Conservation (phyloP, 2,797 vertebrate species). For the Adrianichthys oophorus region DNA sequence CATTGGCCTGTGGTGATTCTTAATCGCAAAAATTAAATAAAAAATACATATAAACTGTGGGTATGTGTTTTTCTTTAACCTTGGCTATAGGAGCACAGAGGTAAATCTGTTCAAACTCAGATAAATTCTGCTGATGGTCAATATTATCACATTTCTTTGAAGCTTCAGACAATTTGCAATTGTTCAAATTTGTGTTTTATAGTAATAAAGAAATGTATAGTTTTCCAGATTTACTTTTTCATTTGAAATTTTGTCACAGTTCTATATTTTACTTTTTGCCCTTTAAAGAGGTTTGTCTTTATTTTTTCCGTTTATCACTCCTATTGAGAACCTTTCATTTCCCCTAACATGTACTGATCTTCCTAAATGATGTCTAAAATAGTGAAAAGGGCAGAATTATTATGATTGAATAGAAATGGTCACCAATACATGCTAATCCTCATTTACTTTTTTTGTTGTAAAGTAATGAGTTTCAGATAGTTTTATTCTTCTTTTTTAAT, state of each 20-base stretch:
- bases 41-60: no score
- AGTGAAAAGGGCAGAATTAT: constrained; percentile 70
- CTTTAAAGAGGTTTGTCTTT: constrained; percentile 59
- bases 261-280: constrained; percentile 64
- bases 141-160: constrained; percentile 12
- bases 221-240: background rate
- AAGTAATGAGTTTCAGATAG: no score
- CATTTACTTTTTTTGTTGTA: constrained; percentile 4
- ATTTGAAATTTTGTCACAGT: constrained; percentile 40
- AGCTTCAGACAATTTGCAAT: constrained; percentile 6
- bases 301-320: constrained; percentile 61
- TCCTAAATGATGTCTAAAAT: constrained; percentile 51
- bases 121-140: background rate
- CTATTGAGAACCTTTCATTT: constrained; percentile 61
- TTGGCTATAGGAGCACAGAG: background rate
- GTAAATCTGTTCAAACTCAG: background rate
- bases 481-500: background rate
- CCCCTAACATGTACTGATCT: constrained; percentile 64
- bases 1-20: no score
- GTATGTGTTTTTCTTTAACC: constrained; percentile 1
- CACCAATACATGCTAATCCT: constrained; percentile 1
- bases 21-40: no score
- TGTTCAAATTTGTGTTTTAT: background rate
- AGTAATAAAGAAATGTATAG: no score
- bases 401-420: constrained; percentile 36